Base-by-base conservation (phyloP, 2,113 vertebrate species). In the Lathamus discolor region DNA sequence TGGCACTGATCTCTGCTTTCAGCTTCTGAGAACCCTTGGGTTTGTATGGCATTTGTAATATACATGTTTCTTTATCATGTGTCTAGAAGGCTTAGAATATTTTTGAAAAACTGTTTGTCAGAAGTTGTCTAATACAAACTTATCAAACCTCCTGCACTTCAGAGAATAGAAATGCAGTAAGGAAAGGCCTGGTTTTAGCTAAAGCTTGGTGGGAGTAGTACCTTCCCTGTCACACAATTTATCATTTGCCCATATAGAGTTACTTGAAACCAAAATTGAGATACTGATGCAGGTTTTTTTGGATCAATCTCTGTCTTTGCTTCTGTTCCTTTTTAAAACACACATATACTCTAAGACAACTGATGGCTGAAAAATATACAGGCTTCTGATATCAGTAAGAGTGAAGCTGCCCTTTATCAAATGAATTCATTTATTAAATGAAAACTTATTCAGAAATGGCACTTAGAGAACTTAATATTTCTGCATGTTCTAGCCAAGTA, bases 41-140 rank as follows among this genome's bases (percentile, higher is more conserved):
- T 95, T 94, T 94, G 75, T 74, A 74, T 64, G 88, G 80, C 92
- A 83, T 97, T 97, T 97, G 77, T 94, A 96, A 97, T 94, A 95
- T 44, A 94, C 31, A 81, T 82, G 49, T 95, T 97, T 97, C 96
- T 96, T 96, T 88, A 95, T 90, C 77, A 52, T 93, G 75, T 95
- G 93, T 86, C 96, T 90, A 92, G 83, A 67, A 94, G 35, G 22
- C 92, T 96, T 97, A 92, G 86, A 97, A 92, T 91, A 86, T 31
- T 94, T 96, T 77, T 81, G 79, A 96, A 88, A 88, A 96, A 91
- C 62, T 93, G 17, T 75, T 89, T 91, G 87, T 97, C 95, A 97
- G 97, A 94, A 88, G 66, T 81, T 79, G n/a, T 96, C 94, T 92
- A 92, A 72, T 87, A 90, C 54, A 88, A 97, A 93, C 43, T 90